Evolutionary conservation across 2,888 invertebrate species (phyloP), one percentile per base, ranked within the genome.

Genomic region (Macaria liturata): DNA sequence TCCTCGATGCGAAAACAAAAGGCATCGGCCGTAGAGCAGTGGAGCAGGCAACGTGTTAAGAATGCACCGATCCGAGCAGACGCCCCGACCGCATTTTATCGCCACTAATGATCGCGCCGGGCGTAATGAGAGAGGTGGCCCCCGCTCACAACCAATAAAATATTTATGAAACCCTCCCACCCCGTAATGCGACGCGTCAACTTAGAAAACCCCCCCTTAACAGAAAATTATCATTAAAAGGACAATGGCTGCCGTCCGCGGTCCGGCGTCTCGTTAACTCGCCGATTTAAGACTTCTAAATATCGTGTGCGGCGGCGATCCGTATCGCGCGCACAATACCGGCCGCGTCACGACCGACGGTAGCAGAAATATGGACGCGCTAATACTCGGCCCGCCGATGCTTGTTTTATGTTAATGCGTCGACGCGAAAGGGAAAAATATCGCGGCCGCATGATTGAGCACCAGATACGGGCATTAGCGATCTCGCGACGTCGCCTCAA

Each of bases 371-470:
- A 91, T 91, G 89, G 90, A 88, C 83, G 82, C 76, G 54, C 49
- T 43, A 43, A 39, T 53, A 74, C 62, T 71, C 74, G 8, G 39
- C 8, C 70, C 87, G 90, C 87, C 83, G 82, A 72, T 72, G 74
- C 88, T 84, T 89, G 90, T 89, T 91, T 89, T 91, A 91, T 91
- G 91, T 88, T 87, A 91, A 91, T 91, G 87, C 79, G 71, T 70
- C 73, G 72, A 80, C 80, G 81, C 82, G 83, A 83, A 79, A 80
- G 82, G 81, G 81, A 83, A 86, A 84, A 84, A 81, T 83, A 82
- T 81, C 81, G 80, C 80, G 70, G 65, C 71, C 75, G 71, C 67
- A 75, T 85, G 89, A 90, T 89, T 83, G 81, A 83, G 82, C 77
- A 81, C 76, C 81, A 77, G 87, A 86, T 89, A 89, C 79, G 72